Conservation (phyloP, 1,140 invertebrate genomes). For the Theocolax elegans region DNA sequence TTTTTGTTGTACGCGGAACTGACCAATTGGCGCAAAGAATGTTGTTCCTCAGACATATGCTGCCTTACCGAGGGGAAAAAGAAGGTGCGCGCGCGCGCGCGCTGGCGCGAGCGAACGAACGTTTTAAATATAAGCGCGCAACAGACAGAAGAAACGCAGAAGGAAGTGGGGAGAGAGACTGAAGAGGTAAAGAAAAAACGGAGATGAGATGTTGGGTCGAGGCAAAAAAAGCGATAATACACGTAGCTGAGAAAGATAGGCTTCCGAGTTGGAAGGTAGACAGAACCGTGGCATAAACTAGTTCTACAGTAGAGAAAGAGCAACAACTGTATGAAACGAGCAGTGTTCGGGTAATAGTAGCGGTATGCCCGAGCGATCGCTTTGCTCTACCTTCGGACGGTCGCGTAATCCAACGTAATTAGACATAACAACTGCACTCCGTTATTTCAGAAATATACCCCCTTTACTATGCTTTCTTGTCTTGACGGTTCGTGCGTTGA, state of each 20-base stretch:
- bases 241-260: slow-evolving; percentile 9
- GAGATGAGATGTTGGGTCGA: neutral
- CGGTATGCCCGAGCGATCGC: neutral
- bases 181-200: slow-evolving; percentile 11
- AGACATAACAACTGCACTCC: slow-evolving; percentile 44
- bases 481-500: no score
- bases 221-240: slow-evolving; percentile 10
- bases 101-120: no score
- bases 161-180: slow-evolving; percentile 1
- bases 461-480: no score
- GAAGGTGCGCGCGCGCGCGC: neutral
- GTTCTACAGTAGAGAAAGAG: slow-evolving; percentile 8
- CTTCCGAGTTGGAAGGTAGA: slow-evolving; percentile 13
- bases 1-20: no score
- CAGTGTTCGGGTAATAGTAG: slow-evolving; percentile 10
- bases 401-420: slow-evolving; percentile 49
- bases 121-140: neutral
- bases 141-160: slow-evolving; percentile 5
- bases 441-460: neutral
- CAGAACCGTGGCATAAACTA: slow-evolving; percentile 20
- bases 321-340: neutral
- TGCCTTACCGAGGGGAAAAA: no score
- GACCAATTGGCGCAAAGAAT: no score
- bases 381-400: neutral
- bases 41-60: no score